Conservation (phyloP, 2,113 vertebrate genomes). For the Anarhynchus alexandrinus region DNA sequence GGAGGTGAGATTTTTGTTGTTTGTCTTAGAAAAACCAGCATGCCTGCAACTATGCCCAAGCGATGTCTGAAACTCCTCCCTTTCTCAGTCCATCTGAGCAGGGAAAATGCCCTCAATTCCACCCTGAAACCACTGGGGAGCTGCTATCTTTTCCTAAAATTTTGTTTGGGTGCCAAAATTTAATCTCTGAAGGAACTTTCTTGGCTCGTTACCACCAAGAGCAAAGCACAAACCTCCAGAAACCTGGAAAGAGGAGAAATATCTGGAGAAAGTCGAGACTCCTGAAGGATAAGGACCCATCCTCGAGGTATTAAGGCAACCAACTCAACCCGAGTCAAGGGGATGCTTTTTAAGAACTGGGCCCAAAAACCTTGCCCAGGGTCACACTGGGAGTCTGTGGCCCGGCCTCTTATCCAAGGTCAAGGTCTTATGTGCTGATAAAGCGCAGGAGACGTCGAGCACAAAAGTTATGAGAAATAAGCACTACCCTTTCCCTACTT, state of each 20-base stretch:
- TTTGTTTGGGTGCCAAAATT: neutral
- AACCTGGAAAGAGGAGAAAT: neutral
- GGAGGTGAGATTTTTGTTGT: neutral
- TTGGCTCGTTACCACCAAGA: neutral
- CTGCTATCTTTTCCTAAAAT: neutral
- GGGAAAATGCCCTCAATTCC: neutral
- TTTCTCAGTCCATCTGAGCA: neutral
- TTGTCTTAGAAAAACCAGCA: neutral
- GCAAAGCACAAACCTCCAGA: neutral
- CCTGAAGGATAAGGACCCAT: neutral
- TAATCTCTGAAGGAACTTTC: neutral
- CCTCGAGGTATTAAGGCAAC: neutral
- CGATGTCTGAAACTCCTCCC: neutral
- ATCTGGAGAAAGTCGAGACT: neutral
- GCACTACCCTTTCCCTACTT: neutral
- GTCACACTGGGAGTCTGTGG: neutral
- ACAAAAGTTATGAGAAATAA: neutral
- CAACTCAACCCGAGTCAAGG: accelerated
- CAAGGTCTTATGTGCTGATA: neutral
- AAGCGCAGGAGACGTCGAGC: accelerated
- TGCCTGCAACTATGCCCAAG: neutral
- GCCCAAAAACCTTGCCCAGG: neutral
- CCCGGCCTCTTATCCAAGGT: neutral
- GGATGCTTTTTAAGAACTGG: neutral
- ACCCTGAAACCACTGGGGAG: neutral